phyloP scores from a whole-genome alignment of 2,797 vertebrate species.

The Morelia viridis region DNA sequence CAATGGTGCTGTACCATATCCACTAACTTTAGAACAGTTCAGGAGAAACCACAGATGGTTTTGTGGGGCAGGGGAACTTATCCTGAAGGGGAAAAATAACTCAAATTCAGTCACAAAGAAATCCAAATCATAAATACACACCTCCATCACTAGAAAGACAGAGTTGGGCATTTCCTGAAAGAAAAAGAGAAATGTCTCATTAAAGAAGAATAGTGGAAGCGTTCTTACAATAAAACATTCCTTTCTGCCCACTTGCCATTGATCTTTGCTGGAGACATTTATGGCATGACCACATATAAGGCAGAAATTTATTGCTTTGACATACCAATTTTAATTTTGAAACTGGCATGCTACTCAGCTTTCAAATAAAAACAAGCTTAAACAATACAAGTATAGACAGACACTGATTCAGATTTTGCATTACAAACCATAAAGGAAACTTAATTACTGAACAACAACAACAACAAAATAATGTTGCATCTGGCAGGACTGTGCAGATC shows the following conservation, averaged over 20 bases:
- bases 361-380: background rate
- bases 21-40: background rate
- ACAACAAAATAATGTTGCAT: no score
- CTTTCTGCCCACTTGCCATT: background rate
- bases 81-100: slow-evolving; percentile 15
- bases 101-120: slow-evolving; percentile 48
- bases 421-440: background rate
- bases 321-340: background rate
- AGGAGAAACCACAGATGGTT: background rate
- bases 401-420: background rate
- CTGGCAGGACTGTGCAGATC: background rate
- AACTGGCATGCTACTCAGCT: background rate
- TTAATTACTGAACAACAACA: background rate
- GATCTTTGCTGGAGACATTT: background rate
- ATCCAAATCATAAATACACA: slow-evolving; percentile 63
- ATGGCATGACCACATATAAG: background rate
- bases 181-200: slow-evolving; percentile 56
- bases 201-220: slow-evolving; percentile 10
- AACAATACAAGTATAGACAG: background rate
- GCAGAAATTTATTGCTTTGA: background rate
- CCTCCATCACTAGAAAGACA: slow-evolving; percentile 97
- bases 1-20: background rate
- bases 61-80: background rate
- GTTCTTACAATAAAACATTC: background rate
- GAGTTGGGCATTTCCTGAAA: slow-evolving; percentile 93